A percentile compares a stretch with the other conserved stretches of the same genome.
phyloP scores from a whole-genome alignment of 2,888 invertebrate species.

The Plusia festucae region DNA sequence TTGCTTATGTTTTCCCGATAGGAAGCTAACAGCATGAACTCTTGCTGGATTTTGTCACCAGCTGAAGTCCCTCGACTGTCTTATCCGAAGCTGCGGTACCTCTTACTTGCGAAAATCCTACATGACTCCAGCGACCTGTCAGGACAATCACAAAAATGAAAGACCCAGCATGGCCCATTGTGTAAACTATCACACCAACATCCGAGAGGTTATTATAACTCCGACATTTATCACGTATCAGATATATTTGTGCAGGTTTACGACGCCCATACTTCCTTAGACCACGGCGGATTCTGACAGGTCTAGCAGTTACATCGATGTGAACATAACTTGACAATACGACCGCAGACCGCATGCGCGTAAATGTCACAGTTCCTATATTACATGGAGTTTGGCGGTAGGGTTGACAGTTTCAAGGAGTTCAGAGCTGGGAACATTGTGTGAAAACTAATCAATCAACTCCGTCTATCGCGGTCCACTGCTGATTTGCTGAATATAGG shows the following conservation, averaged over 20 bases:
- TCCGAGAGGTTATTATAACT: background rate
- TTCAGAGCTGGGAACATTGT: background rate
- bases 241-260: slow-evolving; percentile 16
- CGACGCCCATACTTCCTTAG: slow-evolving; percentile 20
- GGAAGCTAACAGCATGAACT: too few relatives aligned
- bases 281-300: slow-evolving; percentile 27
- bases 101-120: too few relatives aligned
- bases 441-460: too few relatives aligned
- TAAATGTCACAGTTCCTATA: slow-evolving; percentile 60
- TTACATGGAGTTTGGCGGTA: slow-evolving; percentile 34
- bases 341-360: slow-evolving; percentile 56
- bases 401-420: slow-evolving; percentile 32
- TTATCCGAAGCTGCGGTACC: too few relatives aligned
- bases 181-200: slow-evolving; percentile 11
- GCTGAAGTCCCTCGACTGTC: too few relatives aligned
- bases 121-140: background rate
- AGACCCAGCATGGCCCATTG: slow-evolving; percentile 3
- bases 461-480: too few relatives aligned
- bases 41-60: too few relatives aligned
- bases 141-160: background rate
- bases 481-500: too few relatives aligned
- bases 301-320: slow-evolving; percentile 44
- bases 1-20: too few relatives aligned
- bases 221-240: slow-evolving; percentile 11
- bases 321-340: slow-evolving; percentile 46